Percentiles rank a stretch among this genome's conserved stretches.
These are phyloP conservation scores for Dicrurus megarhynchus DNA, from an alignment of 2,113 vertebrate species.

Conservation along the genomic window DNA sequence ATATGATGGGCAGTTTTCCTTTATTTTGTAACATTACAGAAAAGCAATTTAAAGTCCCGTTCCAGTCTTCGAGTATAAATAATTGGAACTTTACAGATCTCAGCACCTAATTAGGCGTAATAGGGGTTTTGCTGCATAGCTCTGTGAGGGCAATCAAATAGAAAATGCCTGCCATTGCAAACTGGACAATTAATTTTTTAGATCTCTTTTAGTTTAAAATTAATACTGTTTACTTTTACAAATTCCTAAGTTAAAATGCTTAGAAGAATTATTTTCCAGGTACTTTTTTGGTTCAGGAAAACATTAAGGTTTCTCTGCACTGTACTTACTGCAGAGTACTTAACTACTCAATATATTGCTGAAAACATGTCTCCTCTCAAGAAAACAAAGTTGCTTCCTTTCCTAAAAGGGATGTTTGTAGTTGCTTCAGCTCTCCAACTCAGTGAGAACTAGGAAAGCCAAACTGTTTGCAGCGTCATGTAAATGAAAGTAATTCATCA, in stretches of 20 bases:
- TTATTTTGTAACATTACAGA: neutral
- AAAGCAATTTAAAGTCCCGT: slow-evolving; percentile 30
- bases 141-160: slow-evolving; percentile 13
- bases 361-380: neutral
- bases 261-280: neutral
- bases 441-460: neutral
- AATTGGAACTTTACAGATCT: slow-evolving; percentile 21
- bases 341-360: neutral
- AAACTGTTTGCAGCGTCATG: neutral
- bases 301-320: neutral
- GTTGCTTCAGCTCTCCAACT: neutral
- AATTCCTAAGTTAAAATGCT: neutral
- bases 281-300: neutral
- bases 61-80: slow-evolving; percentile 33
- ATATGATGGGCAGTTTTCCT: neutral
- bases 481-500: neutral
- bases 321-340: neutral
- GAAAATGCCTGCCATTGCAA: neutral
- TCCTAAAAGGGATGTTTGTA: neutral
- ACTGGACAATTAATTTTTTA: neutral
- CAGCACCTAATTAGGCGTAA: slow-evolving; percentile 44
- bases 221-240: neutral
- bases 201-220: slow-evolving; percentile 19
- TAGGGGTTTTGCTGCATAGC: neutral
- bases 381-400: neutral